Conservation (phyloP, 2,888 invertebrate species). For the Cryptocephalus primarius region DNA sequence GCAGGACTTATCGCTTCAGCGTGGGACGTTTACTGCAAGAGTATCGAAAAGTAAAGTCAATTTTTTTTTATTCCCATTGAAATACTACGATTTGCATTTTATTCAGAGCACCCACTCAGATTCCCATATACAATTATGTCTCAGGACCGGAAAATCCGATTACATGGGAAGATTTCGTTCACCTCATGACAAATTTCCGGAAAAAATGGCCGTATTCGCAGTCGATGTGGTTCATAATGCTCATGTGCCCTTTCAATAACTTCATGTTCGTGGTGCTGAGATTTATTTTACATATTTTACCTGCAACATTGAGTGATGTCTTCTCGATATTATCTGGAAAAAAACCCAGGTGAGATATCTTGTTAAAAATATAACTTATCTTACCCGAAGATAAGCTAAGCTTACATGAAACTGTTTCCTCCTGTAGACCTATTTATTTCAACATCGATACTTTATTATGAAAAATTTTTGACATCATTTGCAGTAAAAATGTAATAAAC, state of each 20-base stretch:
- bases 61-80: not conserved
- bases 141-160: not conserved
- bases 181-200: not conserved
- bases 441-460: too few species aligned
- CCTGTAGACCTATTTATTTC: too few species aligned
- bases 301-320: not conserved
- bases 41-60: not conserved
- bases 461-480: too few species aligned
- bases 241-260: not conserved
- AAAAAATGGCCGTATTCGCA: not conserved
- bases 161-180: not conserved
- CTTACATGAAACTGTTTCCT: too few species aligned
- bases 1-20: constrained; percentile 72
- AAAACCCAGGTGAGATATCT: too few species aligned
- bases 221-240: not conserved
- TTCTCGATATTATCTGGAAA: too few species aligned
- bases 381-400: too few species aligned
- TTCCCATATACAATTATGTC: not conserved
- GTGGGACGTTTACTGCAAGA: constrained; percentile 46
- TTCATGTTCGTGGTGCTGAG: not conserved
- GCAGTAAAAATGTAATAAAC: too few species aligned
- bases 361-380: too few species aligned
- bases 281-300: not conserved
- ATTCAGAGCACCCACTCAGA: not conserved
- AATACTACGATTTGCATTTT: not conserved